Evolutionary conservation across 2,797 vertebrate species (phyloP).

Genomic region (Chromobotia macracanthus): DNA sequence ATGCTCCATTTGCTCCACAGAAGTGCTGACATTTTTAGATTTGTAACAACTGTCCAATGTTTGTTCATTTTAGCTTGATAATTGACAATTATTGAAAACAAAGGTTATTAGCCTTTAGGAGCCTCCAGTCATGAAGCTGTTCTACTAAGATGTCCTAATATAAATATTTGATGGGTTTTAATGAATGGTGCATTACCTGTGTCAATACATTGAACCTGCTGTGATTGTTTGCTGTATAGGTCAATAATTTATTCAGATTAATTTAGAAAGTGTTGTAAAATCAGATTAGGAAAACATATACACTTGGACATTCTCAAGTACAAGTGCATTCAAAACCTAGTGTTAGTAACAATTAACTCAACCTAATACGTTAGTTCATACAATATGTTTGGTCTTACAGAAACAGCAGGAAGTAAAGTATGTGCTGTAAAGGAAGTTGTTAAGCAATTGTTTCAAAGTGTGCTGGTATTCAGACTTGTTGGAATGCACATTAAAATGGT

Average conservation of each 20-base stretch:
- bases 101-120: too few species aligned
- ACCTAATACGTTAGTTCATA: constrained; percentile 44
- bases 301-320: constrained; percentile 75
- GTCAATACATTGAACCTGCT: not conserved
- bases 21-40: constrained; percentile 72
- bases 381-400: constrained; percentile 52
- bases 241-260: not conserved
- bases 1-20: constrained; percentile 71
- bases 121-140: too few species aligned
- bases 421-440: not conserved
- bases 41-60: constrained; percentile 55
- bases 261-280: not conserved
- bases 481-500: constrained; percentile 58
- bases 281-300: constrained; percentile 61
- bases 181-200: not conserved
- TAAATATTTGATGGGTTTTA: not conserved
- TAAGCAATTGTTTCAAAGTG: not conserved
- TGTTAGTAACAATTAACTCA: constrained; percentile 68
- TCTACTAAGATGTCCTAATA: not conserved
- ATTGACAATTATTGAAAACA: constrained; percentile 68
- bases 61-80: constrained; percentile 2
- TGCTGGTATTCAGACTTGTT: constrained; percentile 24
- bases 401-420: constrained; percentile 63
- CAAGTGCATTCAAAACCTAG: constrained; percentile 80
- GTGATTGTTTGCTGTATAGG: not conserved